Base-by-base conservation (phyloP, 2,888 invertebrate species). In the Leucozona laternaria region DNA sequence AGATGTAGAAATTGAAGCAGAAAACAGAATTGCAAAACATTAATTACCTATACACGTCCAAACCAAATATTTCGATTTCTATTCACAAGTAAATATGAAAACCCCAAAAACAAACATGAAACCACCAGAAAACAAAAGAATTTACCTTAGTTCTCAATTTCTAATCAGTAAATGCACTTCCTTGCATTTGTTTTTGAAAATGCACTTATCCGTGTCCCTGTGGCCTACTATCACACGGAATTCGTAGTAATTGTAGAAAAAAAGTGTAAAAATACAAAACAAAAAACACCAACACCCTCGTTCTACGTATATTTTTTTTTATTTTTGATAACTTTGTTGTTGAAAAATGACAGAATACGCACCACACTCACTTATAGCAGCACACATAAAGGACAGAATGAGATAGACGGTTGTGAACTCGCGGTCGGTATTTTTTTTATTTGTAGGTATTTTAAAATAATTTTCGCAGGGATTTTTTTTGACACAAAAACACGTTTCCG, bases 401-500 rank as follows among this genome's bases (percentile, higher is more conserved):
- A 53, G 53, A 68, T 15, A 78, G 85, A 81, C 43, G 43, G 43
- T 37, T 64, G 11, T 43, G 13, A 72, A 43, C 5, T 45, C 53
- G 17, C 58, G 64, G 43, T 68, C 37, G 58, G 57, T 58, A 50
- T 40, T 48, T 68, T 72, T 71, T 79, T 84, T 62, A 64, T 25
- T 43, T 45, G 55, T 8, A 53, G 15, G 60, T 37, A 37, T 22
- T 37, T 40, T 60, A 40, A 58, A 31, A 20, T 43, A 17, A 45
- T 75, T 53, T 68, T 66, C 48, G 64, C 66, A 79, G 71, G 66
- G 71, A 40, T 62, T 76, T 79, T 73, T 62, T 53, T n/a, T 48
- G 53, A 62, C 48, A 85, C n/a, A 43, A 43, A 17, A 80, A 85
- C 85, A 85, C 85, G 85, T 85, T 85, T 81, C 57, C 77, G 73